phyloP scores from a whole-genome alignment of 2,113 vertebrate genomes.

The Hymenochirus boettgeri region DNA sequence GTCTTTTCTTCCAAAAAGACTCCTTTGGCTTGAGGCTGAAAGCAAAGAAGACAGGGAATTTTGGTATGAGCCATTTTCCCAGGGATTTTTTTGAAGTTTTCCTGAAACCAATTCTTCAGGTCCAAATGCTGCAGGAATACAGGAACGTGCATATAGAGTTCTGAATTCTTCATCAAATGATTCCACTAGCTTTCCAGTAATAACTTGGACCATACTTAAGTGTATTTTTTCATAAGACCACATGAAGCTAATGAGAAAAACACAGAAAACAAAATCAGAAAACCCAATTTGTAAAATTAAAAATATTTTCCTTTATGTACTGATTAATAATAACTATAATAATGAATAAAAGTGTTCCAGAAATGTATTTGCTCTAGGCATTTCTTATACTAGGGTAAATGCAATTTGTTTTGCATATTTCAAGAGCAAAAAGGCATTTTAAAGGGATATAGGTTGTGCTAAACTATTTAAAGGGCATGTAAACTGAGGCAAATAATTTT shows the following conservation, averaged over 20 bases:
- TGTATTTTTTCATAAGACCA: conserved; percentile 96
- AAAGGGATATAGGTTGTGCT: too few relatives aligned
- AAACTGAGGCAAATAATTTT: too few relatives aligned
- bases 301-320: too few relatives aligned
- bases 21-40: conserved; percentile 65
- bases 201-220: conserved; percentile 93
- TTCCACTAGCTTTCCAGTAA: conserved; percentile 86
- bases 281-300: too few relatives aligned
- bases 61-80: conserved; percentile 62
- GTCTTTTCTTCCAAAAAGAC: conserved; percentile 70
- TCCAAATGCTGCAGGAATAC: conserved; percentile 64
- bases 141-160: conserved; percentile 85
- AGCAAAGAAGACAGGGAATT: conserved; percentile 62
- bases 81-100: conserved; percentile 56
- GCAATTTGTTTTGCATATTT: too few relatives aligned
- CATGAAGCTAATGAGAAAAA: conserved; percentile 73
- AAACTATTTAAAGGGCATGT: too few relatives aligned
- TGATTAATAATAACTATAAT: too few relatives aligned
- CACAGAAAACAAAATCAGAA: conserved; percentile 5
- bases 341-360: too few relatives aligned
- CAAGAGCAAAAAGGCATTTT: too few relatives aligned
- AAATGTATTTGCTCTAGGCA: too few relatives aligned
- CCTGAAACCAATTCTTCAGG: conserved; percentile 56
- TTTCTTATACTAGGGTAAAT: too few relatives aligned
- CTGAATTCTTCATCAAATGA: conserved; percentile 94